Conservation (phyloP, 2,888 invertebrate species). For the Aphodius granarius region DNA sequence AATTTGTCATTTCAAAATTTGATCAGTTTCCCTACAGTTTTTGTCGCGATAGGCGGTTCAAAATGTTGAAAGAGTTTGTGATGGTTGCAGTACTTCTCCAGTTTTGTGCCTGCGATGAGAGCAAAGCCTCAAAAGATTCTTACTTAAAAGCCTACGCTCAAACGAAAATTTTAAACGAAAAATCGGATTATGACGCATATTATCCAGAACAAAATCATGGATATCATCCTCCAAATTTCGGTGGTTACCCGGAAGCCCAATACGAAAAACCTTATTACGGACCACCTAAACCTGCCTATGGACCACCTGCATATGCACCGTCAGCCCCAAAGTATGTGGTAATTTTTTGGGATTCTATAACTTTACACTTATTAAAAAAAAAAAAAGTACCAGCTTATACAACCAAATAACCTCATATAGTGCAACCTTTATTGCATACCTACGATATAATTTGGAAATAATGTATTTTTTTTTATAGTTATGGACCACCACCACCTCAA, state of each 20-base stretch:
- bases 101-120: neutral
- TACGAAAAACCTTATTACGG: constrained; percentile 46
- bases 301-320: constrained; percentile 33
- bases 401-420: neutral
- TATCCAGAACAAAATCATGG: constrained; percentile 52
- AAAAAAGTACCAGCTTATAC: neutral
- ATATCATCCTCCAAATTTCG: constrained; percentile 31
- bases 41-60: neutral
- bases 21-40: neutral
- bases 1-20: neutral
- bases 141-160: constrained; percentile 68
- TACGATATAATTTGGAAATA: neutral
- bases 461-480: constrained; percentile 17
- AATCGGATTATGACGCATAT: constrained; percentile 54
- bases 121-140: constrained; percentile 54
- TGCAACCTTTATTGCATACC: neutral
- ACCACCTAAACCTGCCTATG: constrained; percentile 46
- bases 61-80: neutral
- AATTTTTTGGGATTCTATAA: no score
- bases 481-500: constrained; percentile 32
- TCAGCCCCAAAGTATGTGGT: neutral
- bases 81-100: neutral
- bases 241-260: constrained; percentile 43
- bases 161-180: constrained; percentile 59
- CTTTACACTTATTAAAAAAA: neutral